Evolutionary conservation across 2,797 vertebrate species (phyloP).

Genomic region (Danionella dracula): DNA sequence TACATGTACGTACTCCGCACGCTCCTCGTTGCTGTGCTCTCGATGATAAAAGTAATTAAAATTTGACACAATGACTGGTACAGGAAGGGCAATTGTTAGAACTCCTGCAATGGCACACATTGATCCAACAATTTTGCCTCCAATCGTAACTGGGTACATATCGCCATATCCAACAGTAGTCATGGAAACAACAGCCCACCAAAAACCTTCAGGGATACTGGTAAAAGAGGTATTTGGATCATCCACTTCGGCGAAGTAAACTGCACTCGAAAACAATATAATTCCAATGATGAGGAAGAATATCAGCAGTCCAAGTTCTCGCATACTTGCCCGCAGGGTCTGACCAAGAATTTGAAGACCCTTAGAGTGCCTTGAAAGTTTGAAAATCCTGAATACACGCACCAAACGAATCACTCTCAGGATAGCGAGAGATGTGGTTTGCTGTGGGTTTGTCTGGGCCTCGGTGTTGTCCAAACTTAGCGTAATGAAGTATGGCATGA

Average conservation of each 20-base stretch:
- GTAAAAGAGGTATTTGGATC: conserved; percentile 79
- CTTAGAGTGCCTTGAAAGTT: conserved; percentile 88
- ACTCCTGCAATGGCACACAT: conserved; percentile 92
- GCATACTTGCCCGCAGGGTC: conserved; percentile 85
- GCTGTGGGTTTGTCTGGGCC: conserved; percentile 76
- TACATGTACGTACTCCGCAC: conserved; percentile 80
- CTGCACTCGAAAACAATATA: conserved; percentile 90
- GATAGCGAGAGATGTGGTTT: conserved; percentile 83
- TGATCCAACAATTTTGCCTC: conserved; percentile 91
- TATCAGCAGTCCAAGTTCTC: conserved; percentile 86
- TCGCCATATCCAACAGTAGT: conserved; percentile 95
- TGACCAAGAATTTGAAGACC: conserved; percentile 86
- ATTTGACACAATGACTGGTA: conserved; percentile 94
- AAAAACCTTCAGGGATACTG: conserved; percentile 91
- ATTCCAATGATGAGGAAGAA: conserved; percentile 92
- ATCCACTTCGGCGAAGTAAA: conserved; percentile 90
- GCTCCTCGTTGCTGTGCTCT: conserved; percentile 83
- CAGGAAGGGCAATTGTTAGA: conserved; percentile 87
- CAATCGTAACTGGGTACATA: conserved; percentile 91
- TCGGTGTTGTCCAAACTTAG: conserved; percentile 81
- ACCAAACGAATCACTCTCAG: conserved; percentile 86
- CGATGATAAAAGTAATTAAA: conserved; percentile 98
- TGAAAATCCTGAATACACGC: conserved; percentile 86
- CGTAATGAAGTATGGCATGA: conserved; percentile 89
- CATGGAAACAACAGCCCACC: conserved; percentile 98